phyloP scores from a whole-genome alignment of 2,888 invertebrate species.

The Melanostoma mellinum region DNA sequence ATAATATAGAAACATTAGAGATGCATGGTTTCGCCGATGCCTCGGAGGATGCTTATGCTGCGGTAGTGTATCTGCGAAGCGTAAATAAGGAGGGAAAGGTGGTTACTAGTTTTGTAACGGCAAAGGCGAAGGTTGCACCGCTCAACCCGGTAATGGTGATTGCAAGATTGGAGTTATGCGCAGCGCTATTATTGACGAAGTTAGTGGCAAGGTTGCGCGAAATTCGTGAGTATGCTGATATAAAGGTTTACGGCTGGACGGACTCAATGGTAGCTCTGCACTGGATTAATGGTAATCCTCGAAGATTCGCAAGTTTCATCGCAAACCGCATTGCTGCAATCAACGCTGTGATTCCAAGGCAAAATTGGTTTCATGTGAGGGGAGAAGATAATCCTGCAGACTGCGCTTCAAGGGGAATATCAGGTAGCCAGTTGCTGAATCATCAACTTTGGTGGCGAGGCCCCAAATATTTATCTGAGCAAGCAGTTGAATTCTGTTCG shows the following conservation, averaged over 20 bases:
- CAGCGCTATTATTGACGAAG: neutral
- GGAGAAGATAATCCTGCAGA: conserved; percentile 12
- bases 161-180: too few relatives aligned
- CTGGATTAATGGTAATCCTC: conserved; percentile 10
- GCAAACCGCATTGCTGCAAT: conserved; percentile 6
- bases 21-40: conserved; percentile 3
- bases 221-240: neutral
- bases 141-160: neutral
- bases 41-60: neutral
- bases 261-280: neutral
- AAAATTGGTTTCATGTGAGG: conserved; percentile 7
- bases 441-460: too few relatives aligned
- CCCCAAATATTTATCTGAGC: too few relatives aligned
- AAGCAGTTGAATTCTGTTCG: too few relatives aligned
- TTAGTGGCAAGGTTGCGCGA: neutral
- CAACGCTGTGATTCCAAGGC: neutral
- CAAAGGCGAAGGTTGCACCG: neutral
- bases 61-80: neutral
- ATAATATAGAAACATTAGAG: neutral
- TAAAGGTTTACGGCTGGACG: neutral
- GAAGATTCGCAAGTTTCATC: conserved; percentile 17
- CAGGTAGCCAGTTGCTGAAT: too few relatives aligned
- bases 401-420: neutral
- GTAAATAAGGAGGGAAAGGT: neutral
- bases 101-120: neutral